These are phyloP conservation scores for Carcinoscorpius rotundicauda DNA, from an alignment of 1,140 invertebrate species.

Conservation along the genomic window DNA sequence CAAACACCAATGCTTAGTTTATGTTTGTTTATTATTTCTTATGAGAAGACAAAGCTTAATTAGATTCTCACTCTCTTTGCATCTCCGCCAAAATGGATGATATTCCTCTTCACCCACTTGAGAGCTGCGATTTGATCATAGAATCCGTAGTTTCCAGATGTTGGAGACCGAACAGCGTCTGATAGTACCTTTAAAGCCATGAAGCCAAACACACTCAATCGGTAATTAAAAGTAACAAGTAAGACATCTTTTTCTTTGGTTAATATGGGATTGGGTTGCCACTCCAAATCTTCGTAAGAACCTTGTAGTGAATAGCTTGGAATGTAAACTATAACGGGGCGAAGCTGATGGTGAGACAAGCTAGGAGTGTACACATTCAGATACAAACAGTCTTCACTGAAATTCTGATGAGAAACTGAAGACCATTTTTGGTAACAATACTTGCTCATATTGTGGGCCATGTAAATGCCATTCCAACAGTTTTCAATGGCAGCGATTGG, in stretches of 20 bases:
- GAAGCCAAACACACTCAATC: constrained; percentile 59
- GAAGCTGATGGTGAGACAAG: constrained; percentile 50
- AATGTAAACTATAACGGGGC: constrained; percentile 64
- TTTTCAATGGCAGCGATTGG: constrained; percentile 49
- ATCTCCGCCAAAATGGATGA: constrained; percentile 69
- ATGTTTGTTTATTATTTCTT: too few species aligned
- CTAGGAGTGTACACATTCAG: constrained; percentile 47
- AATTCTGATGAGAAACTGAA: constrained; percentile 38
- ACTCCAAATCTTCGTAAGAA: constrained; percentile 23
- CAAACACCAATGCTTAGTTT: too few species aligned
- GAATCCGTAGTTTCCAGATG: constrained; percentile 75
- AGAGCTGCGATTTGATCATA: constrained; percentile 63
- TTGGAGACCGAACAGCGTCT: constrained; percentile 34
- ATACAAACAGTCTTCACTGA: constrained; percentile 63
- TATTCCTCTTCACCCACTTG: constrained; percentile 59
- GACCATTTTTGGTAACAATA: constrained; percentile 34
- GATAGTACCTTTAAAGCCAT: constrained; percentile 54
- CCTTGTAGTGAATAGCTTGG: constrained; percentile 38
- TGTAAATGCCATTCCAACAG: constrained; percentile 65
- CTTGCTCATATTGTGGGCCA: constrained; percentile 38
- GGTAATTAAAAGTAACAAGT: constrained; percentile 66
- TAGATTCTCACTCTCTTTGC: constrained; percentile 41
- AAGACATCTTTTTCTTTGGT: constrained; percentile 61
- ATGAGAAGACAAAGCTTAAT: not conserved
- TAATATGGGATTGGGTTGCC: constrained; percentile 40